Base-by-base conservation (phyloP, 2,113 vertebrate genomes). In the Brienomyrus brachyistius region DNA sequence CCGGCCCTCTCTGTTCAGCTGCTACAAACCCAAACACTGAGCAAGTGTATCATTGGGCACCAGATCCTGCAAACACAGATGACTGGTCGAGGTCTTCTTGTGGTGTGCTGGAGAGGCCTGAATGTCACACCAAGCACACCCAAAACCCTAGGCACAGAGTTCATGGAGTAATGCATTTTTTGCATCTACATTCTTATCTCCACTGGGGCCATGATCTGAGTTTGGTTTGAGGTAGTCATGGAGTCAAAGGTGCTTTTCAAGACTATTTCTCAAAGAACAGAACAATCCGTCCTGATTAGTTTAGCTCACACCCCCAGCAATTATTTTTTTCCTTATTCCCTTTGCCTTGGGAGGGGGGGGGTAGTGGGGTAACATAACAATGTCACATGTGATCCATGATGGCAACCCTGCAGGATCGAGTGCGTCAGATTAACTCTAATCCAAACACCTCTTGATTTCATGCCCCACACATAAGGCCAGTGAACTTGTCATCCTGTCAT, bases 161-260 rank as follows among this genome's bases (percentile, higher is more conserved):
- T 31, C 62, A 70, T 70, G 27, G 62, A 31, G 62, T 31, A 13
- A 70, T 70, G 62, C n/a, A 27, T 70, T 70, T 84, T 40, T 86
- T 87, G 86, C 51, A 91, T 87, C 88, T 89, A 2, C 6, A 88
- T 90, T 91, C 90, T 45, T 21, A 86, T 70, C 21, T 86, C 31
- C n/a, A n/a, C 47, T 54, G 31, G n/a, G n/a, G 45, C 17, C 52
- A 31, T 74, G 1, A 83, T 31, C 83, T 91, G 47, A 40, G 4
- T 87, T 54, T 48, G 88, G 89, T 54, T 17, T 89, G 27, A 52
- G 15, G 47, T 80, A 35, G 19, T 31, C 66, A 88, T 47, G 74
- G 40, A 27, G 17, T 15, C 45, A 77, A 13, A 51, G 23, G 21
- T 21, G 43, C 2, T 77, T 52, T 80, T 43, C 74, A 80, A 80